A percentile compares a stretch with the other conserved stretches of the same genome.
Evolutionary conservation across 1,140 invertebrate genomes (phyloP).

Genomic region (Calephelis nemesis): DNA sequence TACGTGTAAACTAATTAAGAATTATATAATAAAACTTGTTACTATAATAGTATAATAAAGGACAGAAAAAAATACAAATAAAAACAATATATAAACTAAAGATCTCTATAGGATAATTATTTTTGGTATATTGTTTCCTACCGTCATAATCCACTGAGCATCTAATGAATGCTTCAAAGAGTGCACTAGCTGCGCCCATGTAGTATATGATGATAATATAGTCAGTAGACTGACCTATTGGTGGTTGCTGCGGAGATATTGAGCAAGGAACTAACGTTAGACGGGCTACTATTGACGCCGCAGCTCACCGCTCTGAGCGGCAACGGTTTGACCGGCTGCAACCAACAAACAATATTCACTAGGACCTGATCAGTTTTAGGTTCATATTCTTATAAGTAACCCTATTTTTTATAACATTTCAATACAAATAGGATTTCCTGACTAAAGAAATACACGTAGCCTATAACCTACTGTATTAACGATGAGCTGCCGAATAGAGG

Average conservation of each 20-base stretch:
- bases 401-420: neutral
- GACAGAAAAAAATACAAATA: too few relatives aligned
- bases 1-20: too few relatives aligned
- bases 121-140: neutral
- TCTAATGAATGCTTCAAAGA: neutral
- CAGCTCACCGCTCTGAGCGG: constrained; percentile 61
- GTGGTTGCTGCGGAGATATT: constrained; percentile 64
- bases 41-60: too few relatives aligned
- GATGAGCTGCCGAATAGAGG: too few relatives aligned
- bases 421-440: too few relatives aligned
- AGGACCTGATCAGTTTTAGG: constrained; percentile 43
- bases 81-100: too few relatives aligned
- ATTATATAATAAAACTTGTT: too few relatives aligned
- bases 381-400: constrained; percentile 23
- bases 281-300: constrained; percentile 56
- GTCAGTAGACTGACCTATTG: constrained; percentile 64
- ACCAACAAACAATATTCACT: constrained; percentile 35
- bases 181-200: constrained; percentile 10
- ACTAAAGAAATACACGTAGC: too few relatives aligned
- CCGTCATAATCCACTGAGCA: neutral
- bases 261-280: constrained; percentile 71
- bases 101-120: too few relatives aligned
- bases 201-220: constrained; percentile 19
- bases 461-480: too few relatives aligned
- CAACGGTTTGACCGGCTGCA: constrained; percentile 72